Evolutionary conservation across 2,888 invertebrate species (phyloP), one percentile per base, ranked within the genome.

Genomic region (Netelia melanura): DNA sequence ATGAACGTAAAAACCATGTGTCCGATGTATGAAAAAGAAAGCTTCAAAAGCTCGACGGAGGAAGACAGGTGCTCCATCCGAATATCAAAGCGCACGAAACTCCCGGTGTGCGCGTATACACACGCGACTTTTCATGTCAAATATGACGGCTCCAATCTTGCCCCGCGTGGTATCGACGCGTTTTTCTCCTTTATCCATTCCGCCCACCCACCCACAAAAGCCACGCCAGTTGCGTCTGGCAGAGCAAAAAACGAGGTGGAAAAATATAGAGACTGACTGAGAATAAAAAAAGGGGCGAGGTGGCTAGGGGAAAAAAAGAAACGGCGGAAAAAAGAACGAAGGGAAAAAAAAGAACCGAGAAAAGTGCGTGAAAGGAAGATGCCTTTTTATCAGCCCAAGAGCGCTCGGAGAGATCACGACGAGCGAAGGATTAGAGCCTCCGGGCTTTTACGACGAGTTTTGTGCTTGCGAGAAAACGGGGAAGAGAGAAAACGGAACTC

Each of bases 361-460:
- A 67, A 72, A 67, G 77, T 71, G 79, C 77, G 79, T 75, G 75
- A 82, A 79, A 79, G 75, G 85, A 81, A 68, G 70, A 82, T 85
- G 70, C 64, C 71, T 75, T 82, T 81, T 85, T 85, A 85, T 85
- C 78, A 82, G 64, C 56, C 58, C 78, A 52, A 44, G 64, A 61
- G 58, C 64, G 58, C 70, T 65, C 64, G 75, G 64, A 79, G 74
- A 85, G 78, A 79, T 85, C 81, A 81, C 70, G 78, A 79, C 81
- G 70, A 75, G 75, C 81, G 62, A 81, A 74, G 85, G 81, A 85
- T 85, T 78, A 85, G 75, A 85, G 81, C 81, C 75, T 75, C 74
- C 75, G 81, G 79, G 85, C 74, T 85, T 85, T 85, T 85, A 85
- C 81, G 81, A 79, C 64, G 75, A 82, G 74, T 79, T 68, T 77